phyloP scores from a whole-genome alignment of 2,113 vertebrate genomes.

The pig (Sus scrofa) region T2T-Sscrofa CM000814.6:88108501-88109000 shows the following conservation, averaged over 20 bases:
- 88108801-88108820: background rate
- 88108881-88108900: background rate
- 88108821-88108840: background rate
- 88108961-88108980: background rate
- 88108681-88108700: background rate
- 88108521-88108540: background rate
- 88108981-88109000: background rate
- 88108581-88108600: background rate
- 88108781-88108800: background rate
- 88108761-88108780: background rate
- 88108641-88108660: background rate
- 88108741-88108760: background rate
- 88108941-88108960: background rate
- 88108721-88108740: background rate
- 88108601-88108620: background rate
- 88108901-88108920: background rate
- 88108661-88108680: background rate
- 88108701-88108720: background rate
- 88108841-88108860: background rate
- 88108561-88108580: background rate
- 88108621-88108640: background rate
- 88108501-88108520: background rate
- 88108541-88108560: background rate
- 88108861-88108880: background rate
- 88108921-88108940: background rate